phyloP scores from a whole-genome alignment of 2,797 vertebrate genomes.

The Anabas testudineus region DNA sequence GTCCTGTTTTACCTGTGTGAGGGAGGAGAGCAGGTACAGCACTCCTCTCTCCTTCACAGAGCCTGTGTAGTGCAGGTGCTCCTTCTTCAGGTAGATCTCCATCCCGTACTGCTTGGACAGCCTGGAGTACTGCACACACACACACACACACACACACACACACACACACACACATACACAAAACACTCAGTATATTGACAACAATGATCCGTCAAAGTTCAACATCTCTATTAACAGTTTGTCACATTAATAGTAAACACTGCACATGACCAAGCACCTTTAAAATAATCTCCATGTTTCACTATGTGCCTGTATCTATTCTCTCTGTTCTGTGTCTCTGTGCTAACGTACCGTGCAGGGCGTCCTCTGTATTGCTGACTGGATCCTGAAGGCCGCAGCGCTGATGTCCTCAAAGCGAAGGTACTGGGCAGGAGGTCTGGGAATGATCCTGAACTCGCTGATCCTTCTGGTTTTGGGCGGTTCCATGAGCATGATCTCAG shows the following conservation, averaged over 20 bases:
- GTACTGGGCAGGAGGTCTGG: conserved; percentile 75
- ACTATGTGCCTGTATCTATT: too few species aligned
- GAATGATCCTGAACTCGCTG: conserved; percentile 68
- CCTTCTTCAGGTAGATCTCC: conserved; percentile 94
- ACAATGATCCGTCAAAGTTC: too few species aligned
- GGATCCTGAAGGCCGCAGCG: conserved; percentile 91
- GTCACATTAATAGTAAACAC: too few species aligned
- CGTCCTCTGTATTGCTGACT: conserved; percentile 89
- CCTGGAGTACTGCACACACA: conserved; percentile 88
- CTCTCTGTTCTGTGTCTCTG: too few species aligned
- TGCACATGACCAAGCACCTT: too few species aligned
- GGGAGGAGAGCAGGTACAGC: conserved; percentile 87
- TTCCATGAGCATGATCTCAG: conserved; percentile 79
- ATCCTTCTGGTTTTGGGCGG: conserved; percentile 77
- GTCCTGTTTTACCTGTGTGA: conserved; percentile 84
- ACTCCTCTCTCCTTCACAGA: conserved; percentile 93
- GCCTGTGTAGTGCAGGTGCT: conserved; percentile 92
- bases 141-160: too few species aligned
- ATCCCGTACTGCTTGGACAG: conserved; percentile 92
- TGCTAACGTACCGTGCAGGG: conserved; percentile 87
- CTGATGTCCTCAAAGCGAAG: conserved; percentile 93
- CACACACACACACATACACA: too few species aligned
- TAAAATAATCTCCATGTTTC: too few species aligned
- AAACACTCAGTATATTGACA: too few species aligned
- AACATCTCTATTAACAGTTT: too few species aligned